Base-by-base conservation (phyloP, 1,140 invertebrate genomes). In the Zaprionus vittiger region DNA sequence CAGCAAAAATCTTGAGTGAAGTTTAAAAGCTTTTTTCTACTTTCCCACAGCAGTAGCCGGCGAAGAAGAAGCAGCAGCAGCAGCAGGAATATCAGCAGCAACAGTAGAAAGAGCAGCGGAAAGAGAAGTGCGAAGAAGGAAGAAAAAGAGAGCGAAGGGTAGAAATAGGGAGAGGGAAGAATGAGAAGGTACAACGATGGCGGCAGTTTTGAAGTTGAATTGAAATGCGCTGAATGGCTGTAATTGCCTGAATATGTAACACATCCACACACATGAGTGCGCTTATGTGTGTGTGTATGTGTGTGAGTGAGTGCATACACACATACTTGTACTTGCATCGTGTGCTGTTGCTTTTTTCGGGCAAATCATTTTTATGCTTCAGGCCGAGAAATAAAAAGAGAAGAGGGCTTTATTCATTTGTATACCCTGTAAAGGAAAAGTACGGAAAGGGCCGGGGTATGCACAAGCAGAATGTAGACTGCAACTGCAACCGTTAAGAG, bases 211-310 rank as follows among this genome's bases (percentile, higher is more conserved):
- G 79, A 90, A 89, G 84, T 89, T 89, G 84, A 89, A 90, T 89
- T 84, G 84, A 89, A 89, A 89, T 89, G 81, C 81, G 84, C 81
- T 89, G 84, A 90, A 89, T 89, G 85, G 85, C 84, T 85, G 84
- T 89, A 89, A 89, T 89, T 89, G 84, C 84, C 84, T 89, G 84
- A 89, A 90, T 89, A 90, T 90, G 84, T 84, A 81, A 89, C 84
- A 89, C 79, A 89, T 84, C 81, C 85, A 89, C 85, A 90, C 79
- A 90, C 81, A 84, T 83, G 80, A 83, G 55, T 89, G 74, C 81
- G 38, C 84, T 80, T 84, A 84, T 84, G 66, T 65, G 31, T 52
- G 38, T 61, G 55, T 59, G 66, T 75, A 52, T 37, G n/a, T 54
- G 15, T 64, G 54, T 28, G 64, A 52, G 26, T 49, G 15, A 44